phyloP scores from a whole-genome alignment of 2,113 vertebrate species.

The Piliocolobus tephrosceles region DNA sequence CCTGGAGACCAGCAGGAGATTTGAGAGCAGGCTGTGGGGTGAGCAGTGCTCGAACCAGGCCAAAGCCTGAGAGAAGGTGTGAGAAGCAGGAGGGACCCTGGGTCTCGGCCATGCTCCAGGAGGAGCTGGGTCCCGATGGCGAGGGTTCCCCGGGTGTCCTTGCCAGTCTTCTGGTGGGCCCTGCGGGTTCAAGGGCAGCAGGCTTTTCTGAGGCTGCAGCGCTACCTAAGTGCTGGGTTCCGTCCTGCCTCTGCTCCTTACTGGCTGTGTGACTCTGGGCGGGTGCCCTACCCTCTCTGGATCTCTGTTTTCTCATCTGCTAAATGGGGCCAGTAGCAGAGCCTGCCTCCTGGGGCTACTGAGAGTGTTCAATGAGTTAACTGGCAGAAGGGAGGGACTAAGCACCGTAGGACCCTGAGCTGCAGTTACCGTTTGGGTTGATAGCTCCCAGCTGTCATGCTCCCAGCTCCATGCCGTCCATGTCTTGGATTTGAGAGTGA shows the following conservation, averaged over 20 bases:
- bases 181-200: accelerated
- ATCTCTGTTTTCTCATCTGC: not conserved
- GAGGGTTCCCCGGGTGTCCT: not conserved
- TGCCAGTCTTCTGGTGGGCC: not conserved
- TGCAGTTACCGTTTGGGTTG: accelerated
- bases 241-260: not conserved
- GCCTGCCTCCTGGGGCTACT: not conserved
- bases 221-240: too few species aligned
- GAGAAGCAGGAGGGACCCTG: not conserved
- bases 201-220: not conserved
- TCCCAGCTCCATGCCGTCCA: accelerated
- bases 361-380: accelerated
- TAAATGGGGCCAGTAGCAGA: not conserved
- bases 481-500: not conserved
- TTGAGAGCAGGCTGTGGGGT: not conserved
- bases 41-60: not conserved
- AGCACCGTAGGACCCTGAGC: accelerated
- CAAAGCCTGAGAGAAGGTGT: too few species aligned
- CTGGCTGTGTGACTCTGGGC: not conserved
- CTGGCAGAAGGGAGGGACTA: accelerated
- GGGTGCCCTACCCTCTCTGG: not conserved
- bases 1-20: not conserved
- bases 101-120: too few species aligned
- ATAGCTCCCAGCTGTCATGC: not conserved
- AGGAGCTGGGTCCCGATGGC: not conserved